phyloP scores from a whole-genome alignment of 2,797 vertebrate genomes.

The Rhabdophis nuchalis region DNA sequence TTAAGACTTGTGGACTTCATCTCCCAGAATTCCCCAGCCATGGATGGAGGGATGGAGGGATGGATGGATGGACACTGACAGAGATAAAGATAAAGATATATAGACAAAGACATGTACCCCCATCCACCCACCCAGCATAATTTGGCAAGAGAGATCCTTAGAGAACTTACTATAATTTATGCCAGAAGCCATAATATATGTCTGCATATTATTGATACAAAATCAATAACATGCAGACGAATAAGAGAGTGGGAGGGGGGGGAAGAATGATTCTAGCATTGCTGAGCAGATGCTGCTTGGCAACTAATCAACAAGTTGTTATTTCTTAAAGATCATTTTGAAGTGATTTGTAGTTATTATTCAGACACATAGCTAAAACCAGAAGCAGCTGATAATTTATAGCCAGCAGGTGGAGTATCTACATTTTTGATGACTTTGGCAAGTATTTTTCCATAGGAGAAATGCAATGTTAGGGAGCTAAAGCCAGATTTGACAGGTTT shows the following conservation, averaged over 20 bases:
- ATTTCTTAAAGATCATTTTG: background rate
- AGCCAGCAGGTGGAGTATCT: background rate
- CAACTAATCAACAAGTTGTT: background rate
- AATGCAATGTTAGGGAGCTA: background rate
- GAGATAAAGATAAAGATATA: background rate
- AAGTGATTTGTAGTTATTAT: background rate
- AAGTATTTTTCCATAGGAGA: background rate
- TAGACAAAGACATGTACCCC: background rate
- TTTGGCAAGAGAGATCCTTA: background rate
- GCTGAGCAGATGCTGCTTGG: background rate
- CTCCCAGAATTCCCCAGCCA: background rate
- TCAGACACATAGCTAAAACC: background rate
- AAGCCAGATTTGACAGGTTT: background rate
- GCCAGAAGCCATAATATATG: constrained; percentile 1
- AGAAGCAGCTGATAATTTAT: background rate
- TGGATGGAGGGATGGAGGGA: no score
- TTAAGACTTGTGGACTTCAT: no score
- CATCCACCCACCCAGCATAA: background rate
- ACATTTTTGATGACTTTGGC: background rate
- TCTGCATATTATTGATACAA: no score
- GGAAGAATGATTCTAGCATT: background rate
- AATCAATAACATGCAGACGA: background rate
- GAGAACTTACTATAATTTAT: background rate
- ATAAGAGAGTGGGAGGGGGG: background rate
- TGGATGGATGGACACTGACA: background rate